Evolutionary conservation across 37 sponge, comb jelly and placozoan species (phyloP), one percentile per base, ranked within the genome.

Genomic region (Dysidea cf. avara): DNA sequence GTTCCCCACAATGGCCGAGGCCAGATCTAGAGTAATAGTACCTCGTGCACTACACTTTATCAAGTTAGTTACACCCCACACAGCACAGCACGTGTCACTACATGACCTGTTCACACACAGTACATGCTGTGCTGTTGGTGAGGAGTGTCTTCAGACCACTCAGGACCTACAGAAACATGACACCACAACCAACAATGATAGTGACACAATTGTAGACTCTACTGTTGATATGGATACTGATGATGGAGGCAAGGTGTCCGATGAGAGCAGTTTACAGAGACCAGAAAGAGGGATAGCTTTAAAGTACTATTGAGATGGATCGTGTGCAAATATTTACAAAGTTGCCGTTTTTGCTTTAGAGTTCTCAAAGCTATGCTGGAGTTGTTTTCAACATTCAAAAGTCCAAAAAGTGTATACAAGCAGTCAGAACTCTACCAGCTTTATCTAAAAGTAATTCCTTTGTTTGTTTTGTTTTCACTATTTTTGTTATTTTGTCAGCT

Each of bases 371-470:
- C 66, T 0, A 87, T 87, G 76, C 56, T 94, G 61, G 56, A 49
- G 12, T 58, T 84, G 38, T 87, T 94, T 70, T 75, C 85, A 22
- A 66, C 66, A 20, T 94, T 94, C 74, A 79, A 70, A 14, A 92
- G 92, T 50, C 89, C 93, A 29, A 78, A 77, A 51, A 68, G 61
- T 4, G 59, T 94, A 53, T 87, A 91, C 56, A 62, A 55, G 48
- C 68, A 92, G 33, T 70, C 76, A 18, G 85, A 87, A 20, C 69
- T 94, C 24, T 56, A 47, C 56, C 29, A 62, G 20, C 70, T 92
- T 36, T 94, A 83, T 60, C n/a, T 70, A 71, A 78, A 76, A 73
- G 81, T 82, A 61, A 17, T 64, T 37, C 35, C n/a, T 18, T 20
- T 17, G 36, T 17, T 81, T 24, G 21, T 30, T 60, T 39, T 29